Conservation (phyloP, 2,113 vertebrate genomes). For the Shinisaurus crocodilurus region DNA sequence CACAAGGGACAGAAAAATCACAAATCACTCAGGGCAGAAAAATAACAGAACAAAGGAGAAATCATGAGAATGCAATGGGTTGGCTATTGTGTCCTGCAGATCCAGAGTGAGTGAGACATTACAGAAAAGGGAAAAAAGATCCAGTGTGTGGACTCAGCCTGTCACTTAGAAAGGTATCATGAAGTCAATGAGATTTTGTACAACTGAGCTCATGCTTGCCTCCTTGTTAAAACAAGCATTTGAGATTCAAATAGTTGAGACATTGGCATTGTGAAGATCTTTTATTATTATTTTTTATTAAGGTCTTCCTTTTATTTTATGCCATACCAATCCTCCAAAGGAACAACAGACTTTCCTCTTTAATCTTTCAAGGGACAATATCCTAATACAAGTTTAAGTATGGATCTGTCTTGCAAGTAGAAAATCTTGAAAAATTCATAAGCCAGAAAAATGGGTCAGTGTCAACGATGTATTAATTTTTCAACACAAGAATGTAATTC, state of each 20-base stretch:
- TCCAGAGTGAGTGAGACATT: background rate
- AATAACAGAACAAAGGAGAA: background rate
- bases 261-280: background rate
- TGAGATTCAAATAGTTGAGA: background rate
- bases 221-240: slow-evolving; percentile 1
- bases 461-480: slow-evolving; percentile 79
- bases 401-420: slow-evolving; percentile 57
- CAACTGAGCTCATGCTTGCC: background rate
- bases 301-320: background rate
- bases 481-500: slow-evolving; percentile 72
- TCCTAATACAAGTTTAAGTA: slow-evolving; percentile 50
- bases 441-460: slow-evolving; percentile 76
- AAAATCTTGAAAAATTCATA: slow-evolving; percentile 73
- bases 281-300: background rate
- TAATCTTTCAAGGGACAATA: slow-evolving; percentile 51
- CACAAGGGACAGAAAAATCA: background rate
- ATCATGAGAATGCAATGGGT: background rate
- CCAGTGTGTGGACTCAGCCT: background rate
- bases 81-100: background rate
- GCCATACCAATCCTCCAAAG: background rate
- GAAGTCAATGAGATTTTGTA: background rate
- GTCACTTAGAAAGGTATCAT: background rate
- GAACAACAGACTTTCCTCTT: slow-evolving; percentile 15
- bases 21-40: background rate
- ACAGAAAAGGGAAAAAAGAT: too few species aligned